phyloP scores from a whole-genome alignment of 2,888 invertebrate species.

The Macroteleia sp. region DNA sequence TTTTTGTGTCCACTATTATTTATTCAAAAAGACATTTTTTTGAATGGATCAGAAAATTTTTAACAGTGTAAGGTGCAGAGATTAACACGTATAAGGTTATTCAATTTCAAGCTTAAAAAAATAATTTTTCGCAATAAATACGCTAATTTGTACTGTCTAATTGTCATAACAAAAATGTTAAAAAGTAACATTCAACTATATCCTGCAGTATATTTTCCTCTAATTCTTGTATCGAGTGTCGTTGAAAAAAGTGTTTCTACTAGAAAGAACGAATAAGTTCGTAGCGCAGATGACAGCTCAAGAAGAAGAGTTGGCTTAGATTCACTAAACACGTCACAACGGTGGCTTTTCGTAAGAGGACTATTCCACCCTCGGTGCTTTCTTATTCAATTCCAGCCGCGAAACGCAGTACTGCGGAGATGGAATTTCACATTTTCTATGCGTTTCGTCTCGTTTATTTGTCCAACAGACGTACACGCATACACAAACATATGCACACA shows the following conservation, averaged over 20 bases:
- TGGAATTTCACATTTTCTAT: constrained; percentile 32
- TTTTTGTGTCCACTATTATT: no score
- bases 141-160: no score
- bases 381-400: constrained; percentile 71
- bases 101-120: no score
- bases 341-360: constrained; percentile 32
- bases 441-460: constrained; percentile 36
- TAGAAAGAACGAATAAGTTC: constrained; percentile 50
- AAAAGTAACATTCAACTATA: no score
- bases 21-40: no score
- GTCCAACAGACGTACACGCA: constrained; percentile 1
- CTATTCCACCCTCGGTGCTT: constrained; percentile 61
- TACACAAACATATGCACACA: constrained; percentile 11
- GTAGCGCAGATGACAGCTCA: constrained; percentile 58
- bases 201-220: constrained; percentile 72
- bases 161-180: no score
- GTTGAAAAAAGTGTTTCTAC: constrained; percentile 67
- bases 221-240: constrained; percentile 72
- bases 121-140: no score
- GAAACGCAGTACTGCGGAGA: constrained; percentile 26
- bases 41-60: no score
- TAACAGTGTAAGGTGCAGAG: no score
- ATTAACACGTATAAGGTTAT: no score
- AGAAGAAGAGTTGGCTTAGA: constrained; percentile 48
- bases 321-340: constrained; percentile 30